Base-by-base conservation (phyloP, 2,113 vertebrate genomes). In the Nycticebus coucang region DNA sequence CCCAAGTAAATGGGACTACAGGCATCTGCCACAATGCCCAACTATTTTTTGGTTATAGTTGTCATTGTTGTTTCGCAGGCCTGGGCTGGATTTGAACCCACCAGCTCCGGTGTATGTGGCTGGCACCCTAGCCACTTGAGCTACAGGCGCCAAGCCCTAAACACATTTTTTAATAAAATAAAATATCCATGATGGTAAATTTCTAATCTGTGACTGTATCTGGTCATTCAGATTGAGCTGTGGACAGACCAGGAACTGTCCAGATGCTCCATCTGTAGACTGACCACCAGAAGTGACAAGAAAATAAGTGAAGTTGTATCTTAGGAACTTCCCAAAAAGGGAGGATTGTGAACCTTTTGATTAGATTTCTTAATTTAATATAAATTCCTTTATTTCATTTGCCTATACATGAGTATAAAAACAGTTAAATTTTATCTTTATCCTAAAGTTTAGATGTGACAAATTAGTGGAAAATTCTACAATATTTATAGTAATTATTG, bases 211-310 rank as follows among this genome's bases (percentile, higher is more conserved):
- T 17, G 4, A 4, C 21, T 15, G 0, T 33, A 35, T 30, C 55
- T 78, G 21, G 28, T 30, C 45, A 5, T 15, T 55, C 11, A 1
- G 2, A 0, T 74, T 15, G 3, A 12, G 60, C 68, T 26, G 7
- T 0, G 19, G 64, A 24, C 0, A 19, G 74, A 55, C 30, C 35
- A 21, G 60, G 87, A n/a, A 13, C 2, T 5, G 53, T 45, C 2
- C 0, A 0, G 0, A 21, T 9, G 33, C 72, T 4, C 62, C 21
- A 12, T 7, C 0, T 0, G 0, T 0, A 53, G 69, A 30, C 22
- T 21, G 0, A 7, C 22, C 5, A 5, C 21, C 13, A 28, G 24
- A 35, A 45, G 11, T 3, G n/a, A 78, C 11, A 17, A 19, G n/a
- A 14, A 22, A 28, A 41, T 1, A 8, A 59, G 59, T 12, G 50